phyloP scores from a whole-genome alignment of 2,797 vertebrate genomes.

The Cossypha dichroa region DNA sequence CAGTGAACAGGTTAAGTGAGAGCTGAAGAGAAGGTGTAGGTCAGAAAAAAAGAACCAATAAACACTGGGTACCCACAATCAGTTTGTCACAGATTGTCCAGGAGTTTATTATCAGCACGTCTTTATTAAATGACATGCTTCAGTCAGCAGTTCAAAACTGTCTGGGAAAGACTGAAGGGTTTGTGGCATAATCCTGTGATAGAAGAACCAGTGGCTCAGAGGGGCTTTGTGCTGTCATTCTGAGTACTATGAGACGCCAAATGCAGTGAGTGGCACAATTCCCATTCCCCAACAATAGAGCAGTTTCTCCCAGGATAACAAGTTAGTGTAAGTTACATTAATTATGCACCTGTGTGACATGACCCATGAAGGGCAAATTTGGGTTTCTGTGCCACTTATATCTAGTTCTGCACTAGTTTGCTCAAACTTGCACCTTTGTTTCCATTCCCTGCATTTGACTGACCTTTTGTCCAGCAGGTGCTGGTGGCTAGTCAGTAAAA shows the following conservation, averaged over 20 bases:
- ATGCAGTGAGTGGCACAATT: conserved; percentile 18
- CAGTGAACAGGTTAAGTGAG: background rate
- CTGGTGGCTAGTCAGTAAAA: background rate
- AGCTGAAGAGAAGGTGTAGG: background rate
- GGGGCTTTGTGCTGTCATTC: background rate
- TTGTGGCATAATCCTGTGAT: background rate
- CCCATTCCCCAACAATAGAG: conserved; percentile 27
- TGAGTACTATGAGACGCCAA: background rate
- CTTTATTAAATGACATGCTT: background rate
- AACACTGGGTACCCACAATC: background rate
- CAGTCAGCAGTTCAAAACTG: background rate
- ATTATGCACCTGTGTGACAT: conserved; percentile 22
- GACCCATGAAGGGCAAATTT: conserved; percentile 18
- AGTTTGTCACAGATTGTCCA: background rate
- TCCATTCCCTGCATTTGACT: background rate
- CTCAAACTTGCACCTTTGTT: background rate
- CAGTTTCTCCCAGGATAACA: background rate
- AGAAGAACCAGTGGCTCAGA: background rate
- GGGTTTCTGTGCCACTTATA: background rate
- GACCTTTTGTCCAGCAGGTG: background rate
- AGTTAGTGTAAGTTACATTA: background rate
- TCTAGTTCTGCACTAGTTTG: background rate
- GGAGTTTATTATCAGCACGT: background rate
- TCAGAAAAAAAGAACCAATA: background rate
- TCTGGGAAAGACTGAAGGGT: background rate